Percentiles rank a stretch among this genome's conserved stretches.
Evolutionary conservation across 2,888 invertebrate species (phyloP).

Genomic region (Parelbella ahira): DNA sequence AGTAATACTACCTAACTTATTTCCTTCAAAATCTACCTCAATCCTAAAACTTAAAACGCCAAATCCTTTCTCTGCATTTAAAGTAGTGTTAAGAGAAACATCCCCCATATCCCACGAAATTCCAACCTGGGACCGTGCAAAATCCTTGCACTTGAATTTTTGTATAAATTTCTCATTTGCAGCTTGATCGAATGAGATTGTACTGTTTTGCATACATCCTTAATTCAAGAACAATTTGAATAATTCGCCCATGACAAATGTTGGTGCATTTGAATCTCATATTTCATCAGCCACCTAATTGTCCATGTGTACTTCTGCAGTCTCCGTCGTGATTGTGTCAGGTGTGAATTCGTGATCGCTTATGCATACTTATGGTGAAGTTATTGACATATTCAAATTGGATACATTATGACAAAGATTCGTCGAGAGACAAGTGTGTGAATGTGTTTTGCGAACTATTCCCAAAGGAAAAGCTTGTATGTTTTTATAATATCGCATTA

Average conservation of each 20-base stretch:
- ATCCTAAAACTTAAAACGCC: no score
- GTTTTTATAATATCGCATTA: no score
- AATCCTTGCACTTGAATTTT: constrained; percentile 54
- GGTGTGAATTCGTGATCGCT: constrained; percentile 20
- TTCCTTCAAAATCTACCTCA: no score
- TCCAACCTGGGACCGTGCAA: constrained; percentile 37
- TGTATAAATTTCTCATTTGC: constrained; percentile 73
- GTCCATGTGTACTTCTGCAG: constrained; percentile 39
- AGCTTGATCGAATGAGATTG: constrained; percentile 63
- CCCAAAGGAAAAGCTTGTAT: no score
- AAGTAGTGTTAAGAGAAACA: constrained; percentile 22
- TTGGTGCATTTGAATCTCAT: constrained; percentile 47
- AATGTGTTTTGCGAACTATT: constrained; percentile 29
- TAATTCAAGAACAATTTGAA: constrained; percentile 59
- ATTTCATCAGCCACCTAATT: constrained; percentile 56
- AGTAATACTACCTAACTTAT: no score
- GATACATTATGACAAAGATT: constrained; percentile 29
- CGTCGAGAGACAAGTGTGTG: constrained; percentile 32
- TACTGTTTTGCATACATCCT: constrained; percentile 63
- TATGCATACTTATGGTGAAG: constrained; percentile 31
- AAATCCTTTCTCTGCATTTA: constrained; percentile 6
- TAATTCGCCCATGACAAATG: constrained; percentile 69
- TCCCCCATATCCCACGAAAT: constrained; percentile 36
- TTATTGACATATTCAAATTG: constrained; percentile 38
- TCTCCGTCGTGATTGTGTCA: constrained; percentile 10